A percentile compares a stretch with the other conserved stretches of the same genome.
Evolutionary conservation across 2,888 invertebrate species (phyloP).

Genomic region (Aphodius sticticus): DNA sequence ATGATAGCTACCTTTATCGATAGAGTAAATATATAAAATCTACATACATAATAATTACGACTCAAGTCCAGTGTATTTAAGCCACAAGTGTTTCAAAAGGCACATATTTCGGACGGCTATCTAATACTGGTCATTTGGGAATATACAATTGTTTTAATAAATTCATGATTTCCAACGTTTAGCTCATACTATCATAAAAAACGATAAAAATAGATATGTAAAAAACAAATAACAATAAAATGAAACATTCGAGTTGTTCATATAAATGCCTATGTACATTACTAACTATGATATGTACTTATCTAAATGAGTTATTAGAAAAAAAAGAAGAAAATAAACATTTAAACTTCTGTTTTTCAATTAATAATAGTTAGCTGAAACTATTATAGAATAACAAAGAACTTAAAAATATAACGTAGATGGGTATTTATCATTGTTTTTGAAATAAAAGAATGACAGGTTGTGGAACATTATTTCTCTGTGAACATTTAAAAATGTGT

Average conservation of each 20-base stretch:
- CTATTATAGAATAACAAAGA: too few species aligned
- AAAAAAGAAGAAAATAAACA: too few species aligned
- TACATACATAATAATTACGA: constrained; percentile 9
- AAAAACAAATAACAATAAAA: constrained; percentile 16
- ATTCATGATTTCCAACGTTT: constrained; percentile 7
- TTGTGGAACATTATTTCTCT: too few species aligned
- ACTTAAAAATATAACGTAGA: too few species aligned
- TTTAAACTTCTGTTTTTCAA: too few species aligned
- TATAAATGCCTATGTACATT: background rate
- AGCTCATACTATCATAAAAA: constrained; percentile 11
- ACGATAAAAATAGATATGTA: constrained; percentile 13
- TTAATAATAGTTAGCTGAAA: too few species aligned
- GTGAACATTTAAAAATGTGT: too few species aligned
- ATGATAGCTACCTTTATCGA: constrained; percentile 16
- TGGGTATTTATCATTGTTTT: too few species aligned
- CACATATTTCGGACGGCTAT: constrained; percentile 36
- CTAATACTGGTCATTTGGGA: constrained; percentile 36
- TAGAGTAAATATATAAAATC: constrained; percentile 15
- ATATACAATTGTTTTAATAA: constrained; percentile 24
- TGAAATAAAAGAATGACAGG: too few species aligned
- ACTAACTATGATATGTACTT: background rate
- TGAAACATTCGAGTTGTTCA: constrained; percentile 10
- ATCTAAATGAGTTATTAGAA: too few species aligned
- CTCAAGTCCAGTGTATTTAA: constrained; percentile 16
- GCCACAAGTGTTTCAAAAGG: constrained; percentile 29